Evolutionary conservation across 2,888 invertebrate species (phyloP).

Genomic region (Sphecodes monilicornis): DNA sequence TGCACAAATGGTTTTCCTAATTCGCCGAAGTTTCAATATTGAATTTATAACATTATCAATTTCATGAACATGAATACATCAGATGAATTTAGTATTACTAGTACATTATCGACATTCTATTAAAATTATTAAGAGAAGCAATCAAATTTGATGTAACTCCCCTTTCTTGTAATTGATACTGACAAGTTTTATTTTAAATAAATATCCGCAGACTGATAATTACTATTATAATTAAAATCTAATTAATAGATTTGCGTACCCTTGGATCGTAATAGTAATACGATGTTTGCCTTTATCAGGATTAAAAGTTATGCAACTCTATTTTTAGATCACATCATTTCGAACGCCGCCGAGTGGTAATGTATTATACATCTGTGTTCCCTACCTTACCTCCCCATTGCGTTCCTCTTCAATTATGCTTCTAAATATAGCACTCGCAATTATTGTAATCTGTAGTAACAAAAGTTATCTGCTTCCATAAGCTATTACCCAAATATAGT

Average conservation of each 20-base stretch:
- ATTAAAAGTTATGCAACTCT: neutral
- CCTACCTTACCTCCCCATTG: neutral
- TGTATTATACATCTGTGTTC: neutral
- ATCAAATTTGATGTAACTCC: too few relatives aligned
- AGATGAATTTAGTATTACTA: too few relatives aligned
- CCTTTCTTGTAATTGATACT: too few relatives aligned
- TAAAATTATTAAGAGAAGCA: too few relatives aligned
- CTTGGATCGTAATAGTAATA: neutral
- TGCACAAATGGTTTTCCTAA: too few relatives aligned
- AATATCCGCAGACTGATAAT: too few relatives aligned
- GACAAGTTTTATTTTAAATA: too few relatives aligned
- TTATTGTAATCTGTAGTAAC: neutral
- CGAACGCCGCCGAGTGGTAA: neutral
- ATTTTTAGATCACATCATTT: conserved; percentile 1
- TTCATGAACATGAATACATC: too few relatives aligned
- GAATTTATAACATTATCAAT: too few relatives aligned
- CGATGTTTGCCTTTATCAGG: neutral
- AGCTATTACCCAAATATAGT: neutral
- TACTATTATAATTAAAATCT: too few relatives aligned
- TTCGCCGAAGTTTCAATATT: too few relatives aligned
- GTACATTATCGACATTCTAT: too few relatives aligned
- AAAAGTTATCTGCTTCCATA: neutral
- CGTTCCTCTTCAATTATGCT: conserved; percentile 9
- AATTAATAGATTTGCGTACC: neutral
- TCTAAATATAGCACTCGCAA: neutral